These are phyloP conservation scores for Vireo griseus DNA, from an alignment of 2,797 vertebrate species.

Conservation along the genomic window DNA sequence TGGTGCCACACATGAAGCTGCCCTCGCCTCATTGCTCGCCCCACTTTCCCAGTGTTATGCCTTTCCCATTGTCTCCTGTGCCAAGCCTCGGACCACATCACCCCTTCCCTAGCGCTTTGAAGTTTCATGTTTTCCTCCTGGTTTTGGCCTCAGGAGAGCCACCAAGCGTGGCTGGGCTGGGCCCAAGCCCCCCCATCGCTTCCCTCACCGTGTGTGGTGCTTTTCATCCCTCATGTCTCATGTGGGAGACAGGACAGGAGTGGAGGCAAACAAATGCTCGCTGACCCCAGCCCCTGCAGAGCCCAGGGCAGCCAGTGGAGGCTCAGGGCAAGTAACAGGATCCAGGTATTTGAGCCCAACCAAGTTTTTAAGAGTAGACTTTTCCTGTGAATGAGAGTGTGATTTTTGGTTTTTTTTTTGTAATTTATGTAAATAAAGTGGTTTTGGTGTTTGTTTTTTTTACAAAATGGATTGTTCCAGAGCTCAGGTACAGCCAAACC, in stretches of 20 bases:
- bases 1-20: not conserved
- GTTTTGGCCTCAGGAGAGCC: not conserved
- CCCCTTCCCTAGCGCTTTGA: accelerated
- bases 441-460: not conserved
- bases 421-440: slow-evolving; percentile 71
- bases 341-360: slow-evolving; percentile 6
- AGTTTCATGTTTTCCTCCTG: not conserved
- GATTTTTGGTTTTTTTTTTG: slow-evolving; percentile 5
- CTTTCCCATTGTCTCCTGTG: accelerated
- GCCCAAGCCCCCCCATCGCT: not conserved
- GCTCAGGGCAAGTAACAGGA: not conserved
- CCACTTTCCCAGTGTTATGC: accelerated
- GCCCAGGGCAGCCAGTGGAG: accelerated
- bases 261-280: accelerated
- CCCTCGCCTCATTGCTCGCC: accelerated
- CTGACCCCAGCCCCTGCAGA: not conserved
- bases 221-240: not conserved
- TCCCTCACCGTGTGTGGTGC: accelerated
- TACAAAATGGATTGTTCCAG: not conserved
- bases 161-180: accelerated
- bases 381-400: slow-evolving; percentile 45
- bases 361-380: slow-evolving; percentile 48
- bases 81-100: not conserved
- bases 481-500: not conserved
- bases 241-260: not conserved